A percentile compares a stretch with the other conserved stretches of the same genome.
Evolutionary conservation across 2,888 invertebrate genomes (phyloP).

Genomic region (Pilophorus perplexus): DNA sequence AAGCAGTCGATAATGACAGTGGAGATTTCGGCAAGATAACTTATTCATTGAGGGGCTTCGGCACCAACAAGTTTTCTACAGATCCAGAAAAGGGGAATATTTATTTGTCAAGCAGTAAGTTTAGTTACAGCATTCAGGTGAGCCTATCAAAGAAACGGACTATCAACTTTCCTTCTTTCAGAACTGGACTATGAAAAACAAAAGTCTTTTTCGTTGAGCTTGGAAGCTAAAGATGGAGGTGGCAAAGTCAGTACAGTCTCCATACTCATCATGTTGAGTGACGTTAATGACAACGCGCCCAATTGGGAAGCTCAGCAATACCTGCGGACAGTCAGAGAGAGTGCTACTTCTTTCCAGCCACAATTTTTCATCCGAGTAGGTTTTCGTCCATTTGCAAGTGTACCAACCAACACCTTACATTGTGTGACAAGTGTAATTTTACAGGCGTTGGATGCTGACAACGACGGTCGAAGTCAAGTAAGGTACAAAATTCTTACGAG

Average conservation of each 20-base stretch:
- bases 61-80: constrained; percentile 71
- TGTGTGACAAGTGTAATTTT: too few species aligned
- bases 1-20: constrained; percentile 71
- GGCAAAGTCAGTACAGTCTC: constrained; percentile 69
- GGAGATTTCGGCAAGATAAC: constrained; percentile 68
- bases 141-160: not conserved
- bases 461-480: constrained; percentile 67
- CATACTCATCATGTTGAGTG: constrained; percentile 67
- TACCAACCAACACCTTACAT: not conserved
- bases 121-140: not conserved
- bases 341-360: constrained; percentile 72
- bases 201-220: constrained; percentile 73
- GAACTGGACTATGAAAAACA: constrained; percentile 75
- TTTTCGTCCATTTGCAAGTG: too few species aligned
- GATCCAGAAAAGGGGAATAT: constrained; percentile 66
- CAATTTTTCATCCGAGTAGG: constrained; percentile 69
- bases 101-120: constrained; percentile 55
- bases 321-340: constrained; percentile 72
- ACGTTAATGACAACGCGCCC: constrained; percentile 76
- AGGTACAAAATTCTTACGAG: constrained; percentile 55
- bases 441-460: constrained; percentile 72
- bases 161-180: constrained; percentile 18
- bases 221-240: constrained; percentile 79
- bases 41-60: constrained; percentile 74
- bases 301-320: constrained; percentile 69